These are phyloP conservation scores for Liasis olivaceus DNA, from an alignment of 2,797 vertebrate species.

Conservation along the genomic window DNA sequence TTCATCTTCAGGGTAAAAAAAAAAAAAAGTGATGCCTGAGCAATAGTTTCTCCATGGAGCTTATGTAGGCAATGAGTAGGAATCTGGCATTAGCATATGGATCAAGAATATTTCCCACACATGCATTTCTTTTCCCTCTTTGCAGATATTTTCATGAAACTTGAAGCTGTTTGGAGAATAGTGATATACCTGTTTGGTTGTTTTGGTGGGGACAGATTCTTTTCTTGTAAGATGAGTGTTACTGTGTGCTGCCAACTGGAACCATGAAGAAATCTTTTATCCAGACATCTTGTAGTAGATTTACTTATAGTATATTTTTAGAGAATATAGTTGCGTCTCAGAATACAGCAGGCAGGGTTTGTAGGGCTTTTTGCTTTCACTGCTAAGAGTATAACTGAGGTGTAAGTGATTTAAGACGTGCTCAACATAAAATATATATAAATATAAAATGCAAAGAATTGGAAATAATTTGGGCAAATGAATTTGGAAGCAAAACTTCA, in stretches of 20 bases:
- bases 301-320: conserved; percentile 1
- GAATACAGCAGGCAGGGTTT: neutral
- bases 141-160: neutral
- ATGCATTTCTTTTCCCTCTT: neutral
- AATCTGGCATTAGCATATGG: neutral
- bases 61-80: neutral
- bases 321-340: neutral
- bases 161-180: neutral
- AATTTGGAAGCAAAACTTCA: neutral
- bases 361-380: neutral
- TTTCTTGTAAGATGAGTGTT: neutral
- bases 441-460: neutral
- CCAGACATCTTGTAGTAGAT: neutral
- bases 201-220: neutral
- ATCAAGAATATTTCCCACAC: neutral
- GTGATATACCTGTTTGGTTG: neutral
- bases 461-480: neutral
- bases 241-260: neutral
- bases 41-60: neutral
- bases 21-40: neutral
- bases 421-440: too few species aligned
- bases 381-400: neutral
- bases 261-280: neutral
- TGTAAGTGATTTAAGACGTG: neutral
- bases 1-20: neutral